These are phyloP conservation scores for Argentina silus DNA, from an alignment of 2,797 vertebrate species.

Conservation along the genomic window DNA sequence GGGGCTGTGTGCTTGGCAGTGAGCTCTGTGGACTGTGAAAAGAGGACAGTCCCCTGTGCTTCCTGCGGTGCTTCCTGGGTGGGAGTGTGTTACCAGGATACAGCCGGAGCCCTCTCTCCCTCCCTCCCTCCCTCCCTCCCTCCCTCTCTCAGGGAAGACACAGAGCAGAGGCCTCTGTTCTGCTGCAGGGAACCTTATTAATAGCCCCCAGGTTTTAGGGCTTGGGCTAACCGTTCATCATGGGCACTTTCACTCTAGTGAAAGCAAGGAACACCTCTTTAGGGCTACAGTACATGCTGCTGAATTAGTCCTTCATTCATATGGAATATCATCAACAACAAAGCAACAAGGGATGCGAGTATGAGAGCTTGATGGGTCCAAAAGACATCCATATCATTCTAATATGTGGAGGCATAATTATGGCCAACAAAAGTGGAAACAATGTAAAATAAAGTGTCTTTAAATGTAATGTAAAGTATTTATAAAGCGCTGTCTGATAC, in stretches of 20 bases:
- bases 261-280: not conserved
- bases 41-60: slow-evolving; percentile 26
- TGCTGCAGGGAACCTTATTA: slow-evolving; percentile 35
- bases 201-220: slow-evolving; percentile 20
- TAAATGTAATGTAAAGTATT: not conserved
- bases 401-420: not conserved
- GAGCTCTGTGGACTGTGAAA: slow-evolving; percentile 21
- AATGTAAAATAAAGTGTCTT: not conserved
- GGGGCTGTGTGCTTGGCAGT: slow-evolving; percentile 26
- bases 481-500: not conserved
- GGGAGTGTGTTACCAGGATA: slow-evolving; percentile 59
- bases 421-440: not conserved
- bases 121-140: slow-evolving; percentile 9
- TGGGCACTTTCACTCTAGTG: slow-evolving; percentile 15
- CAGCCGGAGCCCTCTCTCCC: slow-evolving; percentile 17
- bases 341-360: not conserved
- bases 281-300: not conserved
- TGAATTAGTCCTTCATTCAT: not conserved
- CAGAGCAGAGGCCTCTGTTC: slow-evolving; percentile 33
- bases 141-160: slow-evolving; percentile 15
- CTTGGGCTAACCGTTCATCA: slow-evolving; percentile 4
- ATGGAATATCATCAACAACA: not conserved
- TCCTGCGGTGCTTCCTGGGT: slow-evolving; percentile 47
- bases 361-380: not conserved
- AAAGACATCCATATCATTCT: not conserved